Conservation (phyloP, 2,797 vertebrate species). For the Hippopotamyrus pictus region DNA sequence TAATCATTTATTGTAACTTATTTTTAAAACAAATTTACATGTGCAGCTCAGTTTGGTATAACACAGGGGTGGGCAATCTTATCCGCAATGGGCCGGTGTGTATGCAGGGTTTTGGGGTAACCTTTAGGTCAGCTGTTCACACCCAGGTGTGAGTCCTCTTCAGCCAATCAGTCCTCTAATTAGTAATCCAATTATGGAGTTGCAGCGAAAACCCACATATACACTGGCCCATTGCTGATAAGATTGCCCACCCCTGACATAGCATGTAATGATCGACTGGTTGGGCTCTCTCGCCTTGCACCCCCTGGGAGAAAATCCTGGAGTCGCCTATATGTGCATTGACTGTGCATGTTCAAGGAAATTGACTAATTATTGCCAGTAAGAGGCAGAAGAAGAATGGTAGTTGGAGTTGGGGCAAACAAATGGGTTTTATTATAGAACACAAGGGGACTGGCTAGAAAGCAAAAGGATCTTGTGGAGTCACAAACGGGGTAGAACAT, state of each 20-base stretch:
- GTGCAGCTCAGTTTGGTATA: background rate
- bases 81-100: too few relatives aligned
- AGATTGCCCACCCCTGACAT: background rate
- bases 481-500: too few relatives aligned
- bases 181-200: too few relatives aligned
- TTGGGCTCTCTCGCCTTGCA: too few relatives aligned
- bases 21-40: background rate
- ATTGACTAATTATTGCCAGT: background rate
- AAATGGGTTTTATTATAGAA: background rate
- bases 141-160: too few relatives aligned
- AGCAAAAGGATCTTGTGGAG: too few relatives aligned
- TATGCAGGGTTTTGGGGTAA: too few relatives aligned
- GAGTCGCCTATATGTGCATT: background rate
- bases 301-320: background rate
- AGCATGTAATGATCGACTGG: background rate
- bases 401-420: background rate
- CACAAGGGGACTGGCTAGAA: background rate
- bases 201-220: too few relatives aligned
- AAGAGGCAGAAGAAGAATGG: background rate
- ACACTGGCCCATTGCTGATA: too few relatives aligned
- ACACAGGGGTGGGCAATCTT: too few relatives aligned
- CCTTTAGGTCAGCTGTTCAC: too few relatives aligned
- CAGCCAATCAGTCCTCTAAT: too few relatives aligned
- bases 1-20: background rate
- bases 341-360: background rate